phyloP scores from a whole-genome alignment of 2,113 vertebrate species.

The Sinocyclocheilus anophthalmus region DNA sequence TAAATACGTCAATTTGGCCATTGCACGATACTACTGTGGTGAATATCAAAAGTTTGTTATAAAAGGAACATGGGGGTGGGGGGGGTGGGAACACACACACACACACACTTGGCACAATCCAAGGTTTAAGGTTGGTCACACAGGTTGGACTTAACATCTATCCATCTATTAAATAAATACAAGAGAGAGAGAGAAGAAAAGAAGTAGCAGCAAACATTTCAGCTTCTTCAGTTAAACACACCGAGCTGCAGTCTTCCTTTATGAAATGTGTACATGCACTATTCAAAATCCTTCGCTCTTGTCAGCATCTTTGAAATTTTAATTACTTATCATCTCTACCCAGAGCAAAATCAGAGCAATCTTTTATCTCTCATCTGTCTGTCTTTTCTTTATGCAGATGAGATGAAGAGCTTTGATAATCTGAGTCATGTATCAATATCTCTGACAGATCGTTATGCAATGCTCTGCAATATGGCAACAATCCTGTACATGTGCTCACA shows the following conservation, averaged over 20 bases:
- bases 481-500: not conserved
- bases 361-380: not conserved
- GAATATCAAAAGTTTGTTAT: not conserved
- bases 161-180: too few relatives aligned
- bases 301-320: not conserved
- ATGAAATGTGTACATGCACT: not conserved
- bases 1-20: not conserved
- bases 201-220: not conserved
- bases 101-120: too few relatives aligned
- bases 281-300: not conserved
- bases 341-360: not conserved
- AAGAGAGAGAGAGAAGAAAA: not conserved
- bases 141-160: not conserved
- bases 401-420: not conserved
- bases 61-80: too few relatives aligned
- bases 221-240: not conserved
- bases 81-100: too few relatives aligned
- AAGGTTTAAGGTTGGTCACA: too few relatives aligned
- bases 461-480: slow-evolving; percentile 12
- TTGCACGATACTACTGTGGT: not conserved
- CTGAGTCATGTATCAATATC: not conserved
- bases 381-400: not conserved
- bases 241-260: not conserved
- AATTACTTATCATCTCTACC: not conserved
- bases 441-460: slow-evolving; percentile 23